A percentile compares a stretch with the other conserved stretches of the same genome.
phyloP scores from a whole-genome alignment of 2,888 invertebrate genomes.

The Helicoverpa assulta region DNA sequence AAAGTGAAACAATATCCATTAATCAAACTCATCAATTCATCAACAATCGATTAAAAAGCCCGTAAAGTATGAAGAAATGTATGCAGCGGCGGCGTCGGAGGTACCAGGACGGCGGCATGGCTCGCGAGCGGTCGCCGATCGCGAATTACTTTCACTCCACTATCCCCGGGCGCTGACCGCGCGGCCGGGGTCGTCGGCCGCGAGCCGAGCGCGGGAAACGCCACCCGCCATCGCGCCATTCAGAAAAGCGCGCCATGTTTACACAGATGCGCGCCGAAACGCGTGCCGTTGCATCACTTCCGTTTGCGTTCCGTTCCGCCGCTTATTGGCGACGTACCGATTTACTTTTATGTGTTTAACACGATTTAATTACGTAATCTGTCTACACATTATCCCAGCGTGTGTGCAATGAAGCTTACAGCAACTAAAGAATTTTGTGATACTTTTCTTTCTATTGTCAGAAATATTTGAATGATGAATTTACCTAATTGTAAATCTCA shows the following conservation, averaged over 20 bases:
- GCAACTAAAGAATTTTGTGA: too few relatives aligned
- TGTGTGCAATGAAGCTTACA: too few relatives aligned
- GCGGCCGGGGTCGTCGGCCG: constrained; percentile 86
- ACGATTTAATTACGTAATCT: constrained; percentile 63
- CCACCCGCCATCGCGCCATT: constrained; percentile 83
- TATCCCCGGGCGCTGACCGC: constrained; percentile 88
- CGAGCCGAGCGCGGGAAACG: constrained; percentile 85
- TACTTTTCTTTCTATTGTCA: neutral
- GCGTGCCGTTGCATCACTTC: constrained; percentile 89
- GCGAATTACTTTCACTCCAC: constrained; percentile 90
- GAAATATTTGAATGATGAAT: constrained; percentile 1
- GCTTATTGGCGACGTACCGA: constrained; percentile 80
- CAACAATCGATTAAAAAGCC: constrained; percentile 52
- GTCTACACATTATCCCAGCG: constrained; percentile 10
- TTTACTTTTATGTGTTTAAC: constrained; percentile 76
- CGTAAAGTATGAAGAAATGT: constrained; percentile 57
- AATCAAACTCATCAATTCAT: constrained; percentile 53
- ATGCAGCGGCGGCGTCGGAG: constrained; percentile 59
- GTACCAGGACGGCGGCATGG: constrained; percentile 84
- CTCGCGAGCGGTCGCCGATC: constrained; percentile 84
- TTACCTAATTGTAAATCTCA: constrained; percentile 18
- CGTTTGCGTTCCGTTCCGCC: constrained; percentile 87
- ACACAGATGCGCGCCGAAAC: constrained; percentile 90
- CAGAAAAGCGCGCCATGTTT: constrained; percentile 89
- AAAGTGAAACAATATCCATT: constrained; percentile 44